Conservation (phyloP, 1,140 invertebrate species). For the Hycleus phaleratus region DNA sequence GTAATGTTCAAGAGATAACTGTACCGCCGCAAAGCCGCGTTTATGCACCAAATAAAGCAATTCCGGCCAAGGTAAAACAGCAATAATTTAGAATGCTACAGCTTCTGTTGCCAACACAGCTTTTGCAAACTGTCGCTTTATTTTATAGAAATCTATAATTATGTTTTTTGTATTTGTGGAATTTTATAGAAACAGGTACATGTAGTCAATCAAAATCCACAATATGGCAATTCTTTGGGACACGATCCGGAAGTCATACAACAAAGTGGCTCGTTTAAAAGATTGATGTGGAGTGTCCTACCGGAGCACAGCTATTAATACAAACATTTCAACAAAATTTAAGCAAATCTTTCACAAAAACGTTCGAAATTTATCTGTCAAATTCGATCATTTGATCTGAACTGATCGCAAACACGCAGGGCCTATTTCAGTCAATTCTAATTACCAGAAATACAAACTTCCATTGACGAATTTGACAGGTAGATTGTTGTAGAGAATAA, state of each 20-base stretch:
- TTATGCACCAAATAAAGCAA: constrained; percentile 52
- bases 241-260: constrained; percentile 66
- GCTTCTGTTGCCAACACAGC: constrained; percentile 3
- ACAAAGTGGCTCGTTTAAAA: constrained; percentile 84
- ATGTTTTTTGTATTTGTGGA: neutral
- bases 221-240: constrained; percentile 42
- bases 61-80: constrained; percentile 22
- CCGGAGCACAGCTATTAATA: constrained; percentile 64
- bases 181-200: constrained; percentile 22
- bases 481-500: constrained; percentile 1
- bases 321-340: neutral
- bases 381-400: constrained; percentile 5
- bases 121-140: constrained; percentile 1
- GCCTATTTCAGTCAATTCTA: constrained; percentile 15
- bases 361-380: constrained; percentile 27
- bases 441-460: neutral
- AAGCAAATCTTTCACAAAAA: constrained; percentile 25
- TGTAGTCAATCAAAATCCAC: constrained; percentile 21
- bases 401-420: constrained; percentile 22
- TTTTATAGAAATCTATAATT: neutral
- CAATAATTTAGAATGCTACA: constrained; percentile 8
- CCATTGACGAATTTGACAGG: constrained; percentile 21
- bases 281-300: constrained; percentile 83
- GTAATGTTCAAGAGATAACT: constrained; percentile 58
- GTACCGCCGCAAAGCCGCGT: constrained; percentile 63